These are phyloP conservation scores for Paradoxurus hermaphroditus DNA, from an alignment of 2,113 vertebrate genomes.

Conservation along the genomic window DNA sequence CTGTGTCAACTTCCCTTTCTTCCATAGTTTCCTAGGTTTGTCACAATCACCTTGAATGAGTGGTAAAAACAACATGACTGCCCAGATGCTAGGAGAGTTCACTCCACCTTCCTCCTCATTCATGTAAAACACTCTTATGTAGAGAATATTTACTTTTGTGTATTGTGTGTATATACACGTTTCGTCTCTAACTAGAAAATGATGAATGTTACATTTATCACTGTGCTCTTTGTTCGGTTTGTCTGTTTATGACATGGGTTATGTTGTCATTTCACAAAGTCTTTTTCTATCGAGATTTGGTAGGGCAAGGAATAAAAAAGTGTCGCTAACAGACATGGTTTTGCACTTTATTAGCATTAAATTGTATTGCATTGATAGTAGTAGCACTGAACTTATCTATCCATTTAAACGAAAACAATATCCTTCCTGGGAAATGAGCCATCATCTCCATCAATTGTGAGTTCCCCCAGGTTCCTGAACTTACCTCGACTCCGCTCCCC, in stretches of 20 bases:
- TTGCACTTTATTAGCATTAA: not conserved
- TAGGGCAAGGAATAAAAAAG: not conserved
- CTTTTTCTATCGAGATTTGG: not conserved
- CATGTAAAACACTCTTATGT: not conserved
- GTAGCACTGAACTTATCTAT: conserved; percentile 24
- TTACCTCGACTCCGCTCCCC: not conserved
- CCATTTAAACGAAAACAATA: conserved; percentile 5
- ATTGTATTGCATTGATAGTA: not conserved
- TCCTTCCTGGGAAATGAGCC: conserved; percentile 32
- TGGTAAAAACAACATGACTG: not conserved
- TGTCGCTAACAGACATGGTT: not conserved
- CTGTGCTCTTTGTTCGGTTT: not conserved
- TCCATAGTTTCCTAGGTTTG: not conserved
- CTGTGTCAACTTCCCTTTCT: not conserved
- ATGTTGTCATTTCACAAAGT: not conserved
- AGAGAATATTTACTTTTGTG: not conserved
- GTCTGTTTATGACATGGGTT: not conserved
- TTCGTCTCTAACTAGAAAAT: not conserved
- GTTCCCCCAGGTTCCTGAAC: not conserved
- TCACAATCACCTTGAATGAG: not conserved
- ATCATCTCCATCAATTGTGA: not conserved
- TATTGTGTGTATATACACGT: not conserved
- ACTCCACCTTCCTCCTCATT: not conserved
- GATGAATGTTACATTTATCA: not conserved
- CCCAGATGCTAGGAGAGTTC: not conserved